phyloP scores from a whole-genome alignment of 2,797 vertebrate species.

The Ibycter americanus region DNA sequence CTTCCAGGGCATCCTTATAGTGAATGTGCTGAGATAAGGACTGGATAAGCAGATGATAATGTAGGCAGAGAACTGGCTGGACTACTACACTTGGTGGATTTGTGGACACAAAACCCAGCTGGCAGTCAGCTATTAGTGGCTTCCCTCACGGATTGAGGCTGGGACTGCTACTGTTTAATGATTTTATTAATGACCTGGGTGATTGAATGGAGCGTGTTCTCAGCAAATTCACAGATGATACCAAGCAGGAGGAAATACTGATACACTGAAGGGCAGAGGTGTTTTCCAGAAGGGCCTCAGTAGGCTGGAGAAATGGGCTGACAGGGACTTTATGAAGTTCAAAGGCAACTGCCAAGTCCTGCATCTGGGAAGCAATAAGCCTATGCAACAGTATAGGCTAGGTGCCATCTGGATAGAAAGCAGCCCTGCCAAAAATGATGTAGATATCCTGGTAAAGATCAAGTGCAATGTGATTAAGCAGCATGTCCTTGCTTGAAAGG shows the following conservation, averaged over 20 bases:
- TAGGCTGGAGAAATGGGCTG: no score
- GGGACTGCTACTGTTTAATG: neutral
- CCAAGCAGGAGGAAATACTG: neutral
- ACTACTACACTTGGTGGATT: neutral
- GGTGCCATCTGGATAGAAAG: neutral
- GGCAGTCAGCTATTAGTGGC: neutral
- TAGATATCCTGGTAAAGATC: neutral
- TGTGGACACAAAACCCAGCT: neutral
- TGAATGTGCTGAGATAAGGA: neutral
- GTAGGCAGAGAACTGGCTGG: fast-evolving
- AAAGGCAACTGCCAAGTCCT: neutral
- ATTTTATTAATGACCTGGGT: neutral
- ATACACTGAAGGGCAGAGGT: neutral
- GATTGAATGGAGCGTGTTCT: neutral
- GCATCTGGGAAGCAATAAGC: neutral
- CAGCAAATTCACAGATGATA: neutral
- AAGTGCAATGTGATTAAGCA: neutral
- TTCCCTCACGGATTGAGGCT: neutral
- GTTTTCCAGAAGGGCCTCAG: neutral
- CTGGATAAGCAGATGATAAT: neutral
- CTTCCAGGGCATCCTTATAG: neutral
- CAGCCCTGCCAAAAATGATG: neutral
- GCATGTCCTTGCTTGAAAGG: neutral
- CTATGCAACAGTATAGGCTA: neutral
- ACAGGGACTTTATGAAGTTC: neutral